These are phyloP conservation scores for Onychomys torridus DNA, from an alignment of 2,797 vertebrate genomes.

Conservation along the genomic window DNA sequence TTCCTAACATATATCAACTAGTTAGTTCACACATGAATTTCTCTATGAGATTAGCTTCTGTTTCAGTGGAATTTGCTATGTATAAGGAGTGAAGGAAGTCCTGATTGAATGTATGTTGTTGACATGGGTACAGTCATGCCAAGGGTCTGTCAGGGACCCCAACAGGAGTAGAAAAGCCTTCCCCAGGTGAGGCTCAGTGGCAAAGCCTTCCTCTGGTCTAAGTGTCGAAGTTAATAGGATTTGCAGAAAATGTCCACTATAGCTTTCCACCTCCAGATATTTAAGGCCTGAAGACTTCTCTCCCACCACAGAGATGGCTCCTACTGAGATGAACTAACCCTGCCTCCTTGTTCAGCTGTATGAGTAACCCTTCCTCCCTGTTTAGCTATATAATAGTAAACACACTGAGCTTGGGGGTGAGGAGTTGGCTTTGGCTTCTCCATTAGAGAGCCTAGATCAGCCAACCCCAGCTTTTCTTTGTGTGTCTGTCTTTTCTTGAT, in stretches of 20 bases:
- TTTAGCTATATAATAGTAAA: neutral
- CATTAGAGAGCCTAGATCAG: neutral
- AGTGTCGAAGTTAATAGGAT: neutral
- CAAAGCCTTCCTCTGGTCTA: neutral
- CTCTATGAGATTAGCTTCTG: neutral
- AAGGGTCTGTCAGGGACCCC: neutral
- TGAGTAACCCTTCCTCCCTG: neutral
- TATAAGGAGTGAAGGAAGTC: neutral
- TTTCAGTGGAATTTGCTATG: neutral
- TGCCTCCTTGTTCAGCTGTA: neutral
- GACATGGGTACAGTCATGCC: neutral
- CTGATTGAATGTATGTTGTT: neutral
- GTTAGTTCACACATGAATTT: neutral
- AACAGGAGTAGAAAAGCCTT: neutral
- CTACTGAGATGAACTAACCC: neutral
- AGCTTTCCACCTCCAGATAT: neutral
- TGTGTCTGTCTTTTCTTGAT: neutral
- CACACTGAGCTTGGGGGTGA: neutral
- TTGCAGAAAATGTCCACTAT: neutral
- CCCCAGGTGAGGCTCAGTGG: neutral
- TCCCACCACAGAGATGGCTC: neutral
- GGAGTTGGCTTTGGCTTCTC: neutral
- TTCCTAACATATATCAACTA: constrained; percentile 23
- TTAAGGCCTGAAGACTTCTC: neutral
- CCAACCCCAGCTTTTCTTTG: neutral